These are phyloP conservation scores for Martes martes DNA, from an alignment of 2,113 vertebrate species.

Conservation along the genomic window DNA sequence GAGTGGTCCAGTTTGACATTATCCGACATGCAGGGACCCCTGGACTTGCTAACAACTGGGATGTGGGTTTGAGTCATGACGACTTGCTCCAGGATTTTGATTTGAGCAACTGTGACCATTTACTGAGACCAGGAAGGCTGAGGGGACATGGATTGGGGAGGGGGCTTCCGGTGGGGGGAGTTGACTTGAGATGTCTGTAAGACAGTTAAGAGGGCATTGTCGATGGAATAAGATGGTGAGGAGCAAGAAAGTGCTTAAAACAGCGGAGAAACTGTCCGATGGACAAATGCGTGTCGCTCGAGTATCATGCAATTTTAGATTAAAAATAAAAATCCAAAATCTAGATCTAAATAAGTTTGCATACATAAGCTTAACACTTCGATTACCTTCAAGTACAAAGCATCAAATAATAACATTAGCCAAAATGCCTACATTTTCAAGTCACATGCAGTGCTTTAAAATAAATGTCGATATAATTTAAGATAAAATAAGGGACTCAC, in stretches of 20 bases:
- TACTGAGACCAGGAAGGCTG: neutral
- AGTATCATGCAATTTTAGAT: neutral
- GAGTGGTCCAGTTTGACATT: neutral
- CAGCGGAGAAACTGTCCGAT: neutral
- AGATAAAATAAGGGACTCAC: neutral
- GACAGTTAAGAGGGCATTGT: neutral
- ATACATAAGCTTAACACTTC: neutral
- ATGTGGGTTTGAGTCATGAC: too few species aligned
- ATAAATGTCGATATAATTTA: neutral
- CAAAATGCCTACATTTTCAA: neutral
- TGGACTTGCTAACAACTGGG: neutral
- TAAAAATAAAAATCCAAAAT: neutral
- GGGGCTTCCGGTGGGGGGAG: neutral
- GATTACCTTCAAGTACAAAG: neutral
- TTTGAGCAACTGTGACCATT: neutral
- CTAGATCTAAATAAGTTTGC: neutral
- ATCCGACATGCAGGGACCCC: accelerated
- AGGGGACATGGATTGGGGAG: accelerated
- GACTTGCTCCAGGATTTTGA: neutral
- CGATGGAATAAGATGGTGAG: neutral
- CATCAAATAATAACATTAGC: neutral
- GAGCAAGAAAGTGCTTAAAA: neutral
- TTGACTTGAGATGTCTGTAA: neutral
- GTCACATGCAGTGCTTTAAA: neutral
- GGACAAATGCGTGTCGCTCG: neutral